These are phyloP conservation scores for Alsophila aescularia DNA, from an alignment of 2,888 invertebrate genomes.

Conservation along the genomic window DNA sequence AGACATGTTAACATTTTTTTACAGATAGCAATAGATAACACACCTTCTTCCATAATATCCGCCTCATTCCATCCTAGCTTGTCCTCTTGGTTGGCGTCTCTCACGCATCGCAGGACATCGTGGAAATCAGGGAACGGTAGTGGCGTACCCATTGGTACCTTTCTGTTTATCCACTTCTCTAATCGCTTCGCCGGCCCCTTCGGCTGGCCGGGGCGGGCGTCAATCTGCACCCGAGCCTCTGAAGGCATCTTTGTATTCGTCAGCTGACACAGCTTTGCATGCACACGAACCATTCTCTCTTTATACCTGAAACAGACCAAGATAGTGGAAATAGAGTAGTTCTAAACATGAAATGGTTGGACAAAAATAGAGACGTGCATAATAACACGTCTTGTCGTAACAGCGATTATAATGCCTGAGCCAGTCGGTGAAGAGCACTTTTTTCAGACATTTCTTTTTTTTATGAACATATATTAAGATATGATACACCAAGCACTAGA, in stretches of 20 bases:
- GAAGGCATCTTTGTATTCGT: constrained; percentile 82
- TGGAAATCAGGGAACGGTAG: constrained; percentile 83
- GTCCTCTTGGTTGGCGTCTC: constrained; percentile 70
- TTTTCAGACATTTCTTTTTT: too few species aligned
- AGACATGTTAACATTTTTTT: too few species aligned
- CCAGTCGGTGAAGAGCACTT: too few species aligned
- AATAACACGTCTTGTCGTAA: too few species aligned
- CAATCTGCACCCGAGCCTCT: constrained; percentile 68
- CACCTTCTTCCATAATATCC: constrained; percentile 78
- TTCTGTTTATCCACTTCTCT: constrained; percentile 74
- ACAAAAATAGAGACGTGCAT: too few species aligned
- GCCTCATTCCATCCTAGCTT: constrained; percentile 72
- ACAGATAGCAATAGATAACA: not conserved
- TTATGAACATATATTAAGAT: not conserved
- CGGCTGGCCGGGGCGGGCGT: constrained; percentile 64
- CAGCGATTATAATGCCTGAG: too few species aligned
- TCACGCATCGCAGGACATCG: constrained; percentile 76
- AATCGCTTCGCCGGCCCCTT: constrained; percentile 69
- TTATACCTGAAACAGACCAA: constrained; percentile 65
- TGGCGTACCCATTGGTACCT: constrained; percentile 71
- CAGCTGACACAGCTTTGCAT: constrained; percentile 87
- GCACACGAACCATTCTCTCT: constrained; percentile 73
- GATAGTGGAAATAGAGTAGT: not conserved
- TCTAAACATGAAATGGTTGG: too few species aligned
- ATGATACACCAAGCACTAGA: constrained; percentile 40